Evolutionary conservation across 2,797 vertebrate species (phyloP).

Genomic region (Diplodus puntazzo): DNA sequence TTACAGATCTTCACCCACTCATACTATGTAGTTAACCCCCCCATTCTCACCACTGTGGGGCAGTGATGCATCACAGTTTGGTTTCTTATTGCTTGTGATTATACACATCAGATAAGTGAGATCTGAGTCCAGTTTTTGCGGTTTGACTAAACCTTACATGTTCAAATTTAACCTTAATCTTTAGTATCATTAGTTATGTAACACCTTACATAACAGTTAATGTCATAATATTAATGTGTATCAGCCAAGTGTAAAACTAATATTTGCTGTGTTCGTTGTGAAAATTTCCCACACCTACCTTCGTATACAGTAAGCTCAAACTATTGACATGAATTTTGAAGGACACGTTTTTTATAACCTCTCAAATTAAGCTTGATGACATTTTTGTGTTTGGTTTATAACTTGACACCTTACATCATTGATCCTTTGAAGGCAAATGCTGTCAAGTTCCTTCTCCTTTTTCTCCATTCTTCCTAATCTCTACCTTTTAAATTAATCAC

Average conservation of each 20-base stretch:
- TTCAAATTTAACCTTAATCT: too few species aligned
- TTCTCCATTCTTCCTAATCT: too few species aligned
- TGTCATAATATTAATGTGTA: background rate
- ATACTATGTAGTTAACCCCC: background rate
- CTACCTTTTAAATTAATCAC: too few species aligned
- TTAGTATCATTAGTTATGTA: background rate
- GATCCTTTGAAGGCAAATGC: too few species aligned
- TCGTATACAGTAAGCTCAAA: background rate
- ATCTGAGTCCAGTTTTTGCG: background rate
- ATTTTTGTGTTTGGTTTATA: too few species aligned
- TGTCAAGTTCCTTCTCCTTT: too few species aligned
- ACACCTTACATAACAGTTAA: background rate
- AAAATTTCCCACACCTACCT: background rate
- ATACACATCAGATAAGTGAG: background rate
- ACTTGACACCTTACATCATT: too few species aligned
- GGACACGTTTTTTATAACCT: too few species aligned
- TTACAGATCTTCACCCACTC: background rate
- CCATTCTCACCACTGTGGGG: background rate
- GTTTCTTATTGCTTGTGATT: background rate
- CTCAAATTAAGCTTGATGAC: too few species aligned
- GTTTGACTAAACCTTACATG: too few species aligned
- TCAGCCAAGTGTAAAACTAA: background rate
- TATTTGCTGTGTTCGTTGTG: background rate
- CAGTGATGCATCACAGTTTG: background rate
- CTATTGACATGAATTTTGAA: too few species aligned